Base-by-base conservation (phyloP, 2,888 invertebrate species). In the Dicyrtomina minuta region DNA sequence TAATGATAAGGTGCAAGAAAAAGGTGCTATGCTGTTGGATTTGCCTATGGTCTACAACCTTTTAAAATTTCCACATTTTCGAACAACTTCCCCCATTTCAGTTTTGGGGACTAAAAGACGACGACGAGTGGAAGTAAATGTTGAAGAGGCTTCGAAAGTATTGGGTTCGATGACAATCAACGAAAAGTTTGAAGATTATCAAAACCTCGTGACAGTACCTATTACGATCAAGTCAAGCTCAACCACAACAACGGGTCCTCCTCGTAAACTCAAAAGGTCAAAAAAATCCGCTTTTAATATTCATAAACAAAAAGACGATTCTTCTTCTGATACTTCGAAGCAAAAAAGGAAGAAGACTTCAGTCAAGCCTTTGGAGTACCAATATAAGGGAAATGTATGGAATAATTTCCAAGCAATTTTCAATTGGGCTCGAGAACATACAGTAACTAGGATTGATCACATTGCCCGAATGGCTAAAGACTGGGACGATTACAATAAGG, bases 31-130 rank as follows among this genome's bases (percentile, higher is more conserved):
- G n/a, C 62, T 62, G 56, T 27, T 62, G 61, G 68, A 68, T n/a
- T 27, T 68, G 20, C 68, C 68, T 0, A 26, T 61, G 58, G 68
- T 68, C 13, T 61, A 55, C 46, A 68, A 62, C 62, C 43, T 26
- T 43, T 46, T 61, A 20, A 68, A 68, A 49, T 62, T 41, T 44
- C 13, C 22, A 6, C 46, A 68, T 44, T 68, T 62, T 26, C 53
- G 62, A 12, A 44, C 62, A 0, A 56, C 61, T 10, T 44, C 53
- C 26, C 15, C 15, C 24, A 46, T 27, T 13, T 41, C 62, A 20
- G 20, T 33, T 27, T 20, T 62, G 27, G 26, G 55, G 1, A 53
- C 53, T 39, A 56, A 44, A 26, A 17, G 27, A n/a, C 65, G 65
- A n/a, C n/a, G n/a, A 13, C 55, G 55, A 41, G 22, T 27, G 26